phyloP scores from a whole-genome alignment of 2,113 vertebrate genomes.

The Ictidomys tridecemlineatus region DNA sequence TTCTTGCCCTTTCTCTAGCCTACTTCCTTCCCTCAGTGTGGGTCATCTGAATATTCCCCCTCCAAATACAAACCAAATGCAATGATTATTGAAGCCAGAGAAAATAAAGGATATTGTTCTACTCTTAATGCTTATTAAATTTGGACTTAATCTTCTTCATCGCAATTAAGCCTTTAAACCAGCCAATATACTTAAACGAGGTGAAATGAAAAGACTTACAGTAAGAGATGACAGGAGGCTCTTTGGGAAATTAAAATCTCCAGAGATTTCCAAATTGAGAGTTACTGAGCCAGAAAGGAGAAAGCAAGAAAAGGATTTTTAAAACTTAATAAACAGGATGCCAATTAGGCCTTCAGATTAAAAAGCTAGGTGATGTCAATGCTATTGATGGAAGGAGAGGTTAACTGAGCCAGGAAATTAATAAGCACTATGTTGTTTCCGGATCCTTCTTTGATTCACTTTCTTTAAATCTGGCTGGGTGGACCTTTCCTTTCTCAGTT shows the following conservation, averaged over 20 bases:
- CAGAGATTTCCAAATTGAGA: conserved; percentile 77
- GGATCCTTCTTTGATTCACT: conserved; percentile 36
- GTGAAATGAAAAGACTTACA: conserved; percentile 82
- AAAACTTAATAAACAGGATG: conserved; percentile 78
- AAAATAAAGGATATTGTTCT: conserved; percentile 77
- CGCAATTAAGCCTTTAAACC: conserved; percentile 80
- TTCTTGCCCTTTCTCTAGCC: conserved; percentile 50
- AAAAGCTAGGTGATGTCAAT: conserved; percentile 72
- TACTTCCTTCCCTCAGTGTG: conserved; percentile 61
- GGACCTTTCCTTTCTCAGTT: conserved; percentile 22
- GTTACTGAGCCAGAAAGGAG: conserved; percentile 73
- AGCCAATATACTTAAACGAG: conserved; percentile 80
- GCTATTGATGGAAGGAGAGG: neutral
- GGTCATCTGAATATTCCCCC: conserved; percentile 66
- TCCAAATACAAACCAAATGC: conserved; percentile 55
- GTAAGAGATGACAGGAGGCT: conserved; percentile 81
- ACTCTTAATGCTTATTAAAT: conserved; percentile 81
- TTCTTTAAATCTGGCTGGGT: neutral
- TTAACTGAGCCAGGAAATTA: conserved; percentile 56
- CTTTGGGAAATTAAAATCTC: conserved; percentile 82
- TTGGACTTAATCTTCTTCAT: conserved; percentile 81
- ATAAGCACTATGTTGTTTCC: conserved; percentile 51
- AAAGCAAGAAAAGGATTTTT: conserved; percentile 74
- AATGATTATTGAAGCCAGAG: conserved; percentile 71
- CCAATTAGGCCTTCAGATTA: conserved; percentile 72